Evolutionary conservation across 2,888 invertebrate species (phyloP).

Genomic region (Glomeris marginata): DNA sequence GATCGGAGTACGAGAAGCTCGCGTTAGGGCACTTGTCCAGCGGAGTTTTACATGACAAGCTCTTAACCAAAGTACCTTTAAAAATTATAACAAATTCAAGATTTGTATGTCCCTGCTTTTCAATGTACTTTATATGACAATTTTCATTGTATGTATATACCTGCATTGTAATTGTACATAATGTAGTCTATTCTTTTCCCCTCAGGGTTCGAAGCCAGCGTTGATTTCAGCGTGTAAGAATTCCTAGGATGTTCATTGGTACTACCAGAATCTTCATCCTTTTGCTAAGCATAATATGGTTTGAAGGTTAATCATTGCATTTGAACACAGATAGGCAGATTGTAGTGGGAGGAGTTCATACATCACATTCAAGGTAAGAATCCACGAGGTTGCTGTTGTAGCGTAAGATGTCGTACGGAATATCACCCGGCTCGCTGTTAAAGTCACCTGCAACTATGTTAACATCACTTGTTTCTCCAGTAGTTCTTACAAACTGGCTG

Average conservation of each 20-base stretch:
- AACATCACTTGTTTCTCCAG: constrained; percentile 59
- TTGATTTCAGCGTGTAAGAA: constrained; percentile 51
- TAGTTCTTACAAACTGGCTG: constrained; percentile 81
- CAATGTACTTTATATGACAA: not conserved
- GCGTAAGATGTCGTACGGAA: constrained; percentile 53
- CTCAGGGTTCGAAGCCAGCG: constrained; percentile 40
- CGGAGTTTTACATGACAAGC: constrained; percentile 36
- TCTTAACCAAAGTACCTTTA: constrained; percentile 17
- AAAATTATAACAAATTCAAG: not conserved
- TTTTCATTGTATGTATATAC: constrained; percentile 22
- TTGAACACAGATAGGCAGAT: no score
- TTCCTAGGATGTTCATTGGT: constrained; percentile 71
- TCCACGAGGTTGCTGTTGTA: constrained; percentile 34
- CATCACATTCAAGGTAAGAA: constrained; percentile 16
- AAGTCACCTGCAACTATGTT: constrained; percentile 86
- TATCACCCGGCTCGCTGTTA: constrained; percentile 75
- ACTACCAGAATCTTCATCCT: constrained; percentile 33
- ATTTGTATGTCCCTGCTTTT: not conserved
- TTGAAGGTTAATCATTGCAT: no score
- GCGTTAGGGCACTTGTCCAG: constrained; percentile 54
- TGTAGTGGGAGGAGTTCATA: no score
- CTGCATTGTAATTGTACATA: constrained; percentile 40
- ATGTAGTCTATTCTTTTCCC: constrained; percentile 92
- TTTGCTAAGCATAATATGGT: constrained; percentile 3
- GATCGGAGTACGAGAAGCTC: constrained; percentile 71